phyloP scores from a whole-genome alignment of 2,113 vertebrate species.

The Corapipo altera region DNA sequence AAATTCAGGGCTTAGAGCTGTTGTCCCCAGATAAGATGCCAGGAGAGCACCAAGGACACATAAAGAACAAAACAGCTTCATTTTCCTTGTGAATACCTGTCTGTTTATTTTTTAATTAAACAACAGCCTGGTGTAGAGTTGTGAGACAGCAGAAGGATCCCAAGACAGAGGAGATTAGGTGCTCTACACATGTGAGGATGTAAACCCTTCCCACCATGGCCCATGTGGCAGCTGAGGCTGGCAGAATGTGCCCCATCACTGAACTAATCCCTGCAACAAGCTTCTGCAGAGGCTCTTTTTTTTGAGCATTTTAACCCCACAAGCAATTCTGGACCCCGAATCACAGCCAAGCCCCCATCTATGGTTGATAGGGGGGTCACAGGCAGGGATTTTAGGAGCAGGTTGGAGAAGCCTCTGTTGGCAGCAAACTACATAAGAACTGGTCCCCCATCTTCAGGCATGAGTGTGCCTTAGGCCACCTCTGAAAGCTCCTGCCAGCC shows the following conservation, averaged over 20 bases:
- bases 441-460: neutral
- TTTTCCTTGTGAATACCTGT: neutral
- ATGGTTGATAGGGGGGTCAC: neutral
- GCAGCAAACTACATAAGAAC: neutral
- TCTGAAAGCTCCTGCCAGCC: neutral
- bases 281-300: neutral
- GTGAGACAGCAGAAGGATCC: slow-evolving; percentile 1
- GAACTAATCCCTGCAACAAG: neutral
- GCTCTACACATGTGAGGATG: neutral
- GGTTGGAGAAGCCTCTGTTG: neutral
- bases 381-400: neutral
- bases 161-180: neutral
- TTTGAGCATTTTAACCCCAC: neutral
- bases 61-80: slow-evolving; percentile 1
- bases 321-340: neutral
- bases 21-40: neutral
- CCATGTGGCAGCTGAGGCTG: fast-evolving
- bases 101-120: slow-evolving; percentile 40
- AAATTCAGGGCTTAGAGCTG: neutral
- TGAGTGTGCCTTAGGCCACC: neutral
- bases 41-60: neutral
- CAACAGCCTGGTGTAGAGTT: neutral
- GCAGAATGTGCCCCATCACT: fast-evolving
- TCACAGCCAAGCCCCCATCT: neutral
- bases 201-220: neutral